Evolutionary conservation across 2,888 invertebrate species (phyloP).

Genomic region (Oscheius sp.): DNA sequence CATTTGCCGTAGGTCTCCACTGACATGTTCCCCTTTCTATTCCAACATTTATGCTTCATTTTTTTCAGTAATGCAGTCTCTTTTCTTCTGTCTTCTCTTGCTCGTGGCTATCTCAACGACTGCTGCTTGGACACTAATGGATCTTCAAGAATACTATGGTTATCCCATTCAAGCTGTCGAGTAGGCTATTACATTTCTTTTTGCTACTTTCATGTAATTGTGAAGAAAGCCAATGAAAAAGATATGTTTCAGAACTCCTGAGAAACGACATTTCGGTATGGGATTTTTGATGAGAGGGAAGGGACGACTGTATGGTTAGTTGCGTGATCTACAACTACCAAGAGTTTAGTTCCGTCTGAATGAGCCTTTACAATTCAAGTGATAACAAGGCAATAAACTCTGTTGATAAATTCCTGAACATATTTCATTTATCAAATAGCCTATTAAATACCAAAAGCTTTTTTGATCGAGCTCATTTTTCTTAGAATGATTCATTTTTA

Average conservation of each 20-base stretch:
- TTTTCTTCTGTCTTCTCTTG: neutral
- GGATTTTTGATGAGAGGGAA: conserved; percentile 17
- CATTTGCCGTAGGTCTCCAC: no score
- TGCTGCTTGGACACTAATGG: conserved; percentile 5
- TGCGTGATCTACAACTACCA: no score
- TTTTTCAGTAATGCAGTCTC: neutral
- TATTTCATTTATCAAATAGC: no score
- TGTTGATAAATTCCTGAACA: no score
- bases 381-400: no score
- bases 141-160: conserved; percentile 16
- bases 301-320: neutral
- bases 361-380: no score
- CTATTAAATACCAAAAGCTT: no score
- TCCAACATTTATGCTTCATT: neutral
- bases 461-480: no score
- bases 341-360: no score
- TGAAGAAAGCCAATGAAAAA: no score
- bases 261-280: conserved; percentile 17
- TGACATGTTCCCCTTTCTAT: neutral
- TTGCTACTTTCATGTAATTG: neutral
- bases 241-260: conserved; percentile 2
- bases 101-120: neutral
- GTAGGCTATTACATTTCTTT: neutral
- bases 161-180: conserved; percentile 4
- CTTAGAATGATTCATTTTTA: no score